Evolutionary conservation across 2,888 invertebrate species (phyloP), one percentile per base, ranked within the genome.

Genomic region (Bombylius major): DNA sequence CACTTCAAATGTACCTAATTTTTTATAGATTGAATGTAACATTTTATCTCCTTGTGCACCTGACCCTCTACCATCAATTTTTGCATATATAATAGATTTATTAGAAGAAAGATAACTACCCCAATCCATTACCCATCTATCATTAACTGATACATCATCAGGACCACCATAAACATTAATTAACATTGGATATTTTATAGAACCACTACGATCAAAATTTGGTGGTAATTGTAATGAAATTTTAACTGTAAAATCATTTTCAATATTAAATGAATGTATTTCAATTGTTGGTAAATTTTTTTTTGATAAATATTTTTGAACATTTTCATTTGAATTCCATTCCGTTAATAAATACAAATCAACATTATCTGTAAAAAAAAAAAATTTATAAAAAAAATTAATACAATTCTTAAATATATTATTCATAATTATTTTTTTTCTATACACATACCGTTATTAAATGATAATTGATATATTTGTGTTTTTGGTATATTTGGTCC

Each of bases 161-260:
- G 97, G 97, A 6, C 96, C 97, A 5, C 87, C 96, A 70, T 97
- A 92, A 82, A 92, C 91, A 69, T 88, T 86, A 57, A 92, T 83
- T 42, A 92, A 73, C 75, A 92, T 79, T 0, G 92, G 91, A 67
- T 92, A 86, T 67, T 90, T 74, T 4, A 81, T 84, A 34, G 75
- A 70, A 36, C 83, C 83, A 46, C 81, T 79, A 50, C 78, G 76
- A 68, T 83, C 82, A 60, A 88, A 78, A 64, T 87, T 82, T 0
- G 82, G 79, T 0, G 92, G 92, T 50, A 89, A 76, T 68, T 84
- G 81, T 44, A 93, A 74, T 59, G 82, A 78, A 1, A 89, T 90
- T 60, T 86, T 83, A 3, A 89, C 89, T 45, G 80, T 78, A 58
- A 73, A 72, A 4, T 81, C 84, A n/a, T 77, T 80, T 0, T 79